These are phyloP conservation scores for Kryptolebias marmoratus DNA, from an alignment of 2,113 vertebrate genomes.

Conservation along the genomic window DNA sequence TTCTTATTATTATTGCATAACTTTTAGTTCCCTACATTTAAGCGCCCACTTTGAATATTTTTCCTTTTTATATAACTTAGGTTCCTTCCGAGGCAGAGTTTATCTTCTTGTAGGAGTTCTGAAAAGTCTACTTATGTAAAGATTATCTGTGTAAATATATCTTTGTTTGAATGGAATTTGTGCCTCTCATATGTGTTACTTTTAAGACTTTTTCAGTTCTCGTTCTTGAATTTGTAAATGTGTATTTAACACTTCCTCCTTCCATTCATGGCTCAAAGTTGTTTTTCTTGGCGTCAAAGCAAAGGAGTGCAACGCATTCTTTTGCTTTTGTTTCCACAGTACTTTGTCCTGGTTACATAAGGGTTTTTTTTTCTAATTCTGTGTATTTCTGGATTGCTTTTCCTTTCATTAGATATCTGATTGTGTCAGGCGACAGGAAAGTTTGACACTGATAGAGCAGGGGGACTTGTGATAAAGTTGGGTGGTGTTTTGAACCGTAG, in stretches of 20 bases:
- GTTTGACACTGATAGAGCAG: slow-evolving; percentile 22
- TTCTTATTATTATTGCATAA: slow-evolving; percentile 55
- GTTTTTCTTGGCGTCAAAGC: slow-evolving; percentile 64
- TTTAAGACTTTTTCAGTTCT: slow-evolving; percentile 13
- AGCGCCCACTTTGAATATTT: slow-evolving; percentile 44
- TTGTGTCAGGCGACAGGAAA: slow-evolving; percentile 25
- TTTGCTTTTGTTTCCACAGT: slow-evolving; percentile 29
- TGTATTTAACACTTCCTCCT: slow-evolving; percentile 8
- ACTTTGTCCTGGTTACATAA: slow-evolving; percentile 51
- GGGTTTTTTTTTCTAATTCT: not conserved
- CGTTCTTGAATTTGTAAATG: slow-evolving; percentile 31
- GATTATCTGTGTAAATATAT: slow-evolving; percentile 7
- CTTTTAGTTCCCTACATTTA: not conserved
- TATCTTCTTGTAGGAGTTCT: slow-evolving; percentile 2
- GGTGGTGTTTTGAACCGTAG: slow-evolving; percentile 19
- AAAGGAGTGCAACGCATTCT: slow-evolving; percentile 38
- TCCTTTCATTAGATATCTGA: slow-evolving; percentile 11
- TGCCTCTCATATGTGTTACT: not conserved
- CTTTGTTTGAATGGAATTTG: not conserved
- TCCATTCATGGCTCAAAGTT: slow-evolving; percentile 23
- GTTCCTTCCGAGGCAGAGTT: slow-evolving; percentile 47
- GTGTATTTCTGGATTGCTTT: not conserved
- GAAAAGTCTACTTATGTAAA: not conserved
- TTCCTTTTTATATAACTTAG: slow-evolving; percentile 18
- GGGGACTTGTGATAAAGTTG: slow-evolving; percentile 13